Evolutionary conservation across 1,140 invertebrate species (phyloP).

Genomic region (Bombus soroeensis): DNA sequence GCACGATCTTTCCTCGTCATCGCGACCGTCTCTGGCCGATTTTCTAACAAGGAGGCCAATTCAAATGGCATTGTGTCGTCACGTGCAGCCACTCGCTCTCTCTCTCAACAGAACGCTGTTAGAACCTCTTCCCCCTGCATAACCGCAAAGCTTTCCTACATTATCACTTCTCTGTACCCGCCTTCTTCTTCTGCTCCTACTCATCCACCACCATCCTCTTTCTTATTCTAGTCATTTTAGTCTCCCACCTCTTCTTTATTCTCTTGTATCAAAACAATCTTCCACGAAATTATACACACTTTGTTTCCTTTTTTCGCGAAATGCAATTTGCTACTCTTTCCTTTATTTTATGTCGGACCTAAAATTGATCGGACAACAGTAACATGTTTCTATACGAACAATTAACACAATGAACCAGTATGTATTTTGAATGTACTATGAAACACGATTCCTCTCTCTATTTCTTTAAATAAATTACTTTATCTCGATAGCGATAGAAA

Average conservation of each 20-base stretch:
- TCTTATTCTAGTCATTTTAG: background rate
- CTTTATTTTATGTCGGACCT: no score
- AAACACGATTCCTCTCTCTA: background rate
- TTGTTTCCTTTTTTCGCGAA: background rate
- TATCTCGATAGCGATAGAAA: background rate
- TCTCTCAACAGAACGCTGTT: conserved; percentile 45
- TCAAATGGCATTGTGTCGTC: conserved; percentile 79
- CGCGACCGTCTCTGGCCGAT: conserved; percentile 37
- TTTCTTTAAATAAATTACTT: background rate
- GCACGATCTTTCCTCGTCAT: conserved; percentile 53
- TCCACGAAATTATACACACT: background rate
- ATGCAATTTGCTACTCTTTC: no score
- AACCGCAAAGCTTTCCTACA: conserved; percentile 12
- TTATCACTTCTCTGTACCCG: background rate
- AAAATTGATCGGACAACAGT: background rate
- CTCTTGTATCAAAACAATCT: background rate
- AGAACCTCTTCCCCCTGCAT: conserved; percentile 41
- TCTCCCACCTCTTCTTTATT: background rate
- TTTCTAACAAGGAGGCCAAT: conserved; percentile 70
- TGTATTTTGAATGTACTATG: background rate
- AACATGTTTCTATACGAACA: background rate
- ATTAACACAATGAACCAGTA: background rate
- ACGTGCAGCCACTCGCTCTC: conserved; percentile 78
- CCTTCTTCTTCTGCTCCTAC: conserved; percentile 14
- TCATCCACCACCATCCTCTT: background rate